phyloP scores from a whole-genome alignment of 2,888 invertebrate genomes.

The Ashinkailepas kermadecensis region DNA sequence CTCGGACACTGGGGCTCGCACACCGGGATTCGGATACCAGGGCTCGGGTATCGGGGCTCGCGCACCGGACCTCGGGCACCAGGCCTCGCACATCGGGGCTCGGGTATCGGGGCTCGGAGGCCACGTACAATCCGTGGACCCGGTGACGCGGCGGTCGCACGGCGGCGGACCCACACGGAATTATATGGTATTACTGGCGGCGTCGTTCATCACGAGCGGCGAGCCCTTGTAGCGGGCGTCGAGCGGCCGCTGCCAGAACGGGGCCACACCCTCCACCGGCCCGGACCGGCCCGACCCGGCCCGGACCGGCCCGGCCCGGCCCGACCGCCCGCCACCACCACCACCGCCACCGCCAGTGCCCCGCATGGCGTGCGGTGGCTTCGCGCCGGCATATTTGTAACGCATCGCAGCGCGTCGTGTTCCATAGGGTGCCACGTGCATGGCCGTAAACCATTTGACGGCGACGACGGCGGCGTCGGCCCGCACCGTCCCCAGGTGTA shows the following conservation, averaged over 20 bases:
- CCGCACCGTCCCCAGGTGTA: neutral
- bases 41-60: too few relatives aligned
- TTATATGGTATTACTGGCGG: conserved; percentile 7
- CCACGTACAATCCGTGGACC: too few relatives aligned
- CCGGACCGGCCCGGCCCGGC: neutral
- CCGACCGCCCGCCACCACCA: neutral
- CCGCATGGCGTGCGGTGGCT: neutral
- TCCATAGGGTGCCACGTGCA: neutral
- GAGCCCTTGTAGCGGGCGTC: too few relatives aligned
- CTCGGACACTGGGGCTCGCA: too few relatives aligned
- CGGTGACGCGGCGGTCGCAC: neutral
- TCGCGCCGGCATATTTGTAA: conserved; percentile 6
- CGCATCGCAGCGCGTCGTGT: conserved; percentile 2
- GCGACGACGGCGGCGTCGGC: neutral
- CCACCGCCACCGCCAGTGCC: neutral
- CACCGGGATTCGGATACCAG: too few relatives aligned
- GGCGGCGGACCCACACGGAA: neutral
- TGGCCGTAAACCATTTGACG: conserved; percentile 3
- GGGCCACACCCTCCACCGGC: neutral
- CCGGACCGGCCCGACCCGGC: neutral
- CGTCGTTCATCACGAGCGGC: neutral
- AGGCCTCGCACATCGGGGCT: too few relatives aligned
- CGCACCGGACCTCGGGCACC: too few relatives aligned
- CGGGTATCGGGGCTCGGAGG: too few relatives aligned
- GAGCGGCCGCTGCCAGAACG: too few relatives aligned